These are phyloP conservation scores for Oplegnathus fasciatus DNA, from an alignment of 2,113 vertebrate genomes.

Conservation along the genomic window DNA sequence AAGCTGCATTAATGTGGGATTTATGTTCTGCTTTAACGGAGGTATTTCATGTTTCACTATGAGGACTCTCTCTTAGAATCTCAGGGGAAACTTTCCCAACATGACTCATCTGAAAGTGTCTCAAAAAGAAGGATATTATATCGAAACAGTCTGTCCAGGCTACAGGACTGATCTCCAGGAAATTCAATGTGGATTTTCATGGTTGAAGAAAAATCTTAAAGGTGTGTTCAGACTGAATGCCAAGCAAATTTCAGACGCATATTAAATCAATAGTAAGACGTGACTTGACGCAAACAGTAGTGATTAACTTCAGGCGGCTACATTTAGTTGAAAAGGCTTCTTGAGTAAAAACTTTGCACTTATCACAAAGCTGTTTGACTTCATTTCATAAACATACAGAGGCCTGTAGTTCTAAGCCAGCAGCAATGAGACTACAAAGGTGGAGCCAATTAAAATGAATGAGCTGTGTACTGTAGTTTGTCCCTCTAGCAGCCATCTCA, in stretches of 20 bases:
- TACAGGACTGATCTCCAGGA: not conserved
- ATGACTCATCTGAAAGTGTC: too few species aligned
- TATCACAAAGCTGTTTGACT: not conserved
- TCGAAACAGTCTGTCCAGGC: too few species aligned
- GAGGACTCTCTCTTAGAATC: too few species aligned
- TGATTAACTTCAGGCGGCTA: not conserved
- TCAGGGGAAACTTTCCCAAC: too few species aligned
- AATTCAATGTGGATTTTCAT: not conserved
- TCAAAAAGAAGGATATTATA: too few species aligned
- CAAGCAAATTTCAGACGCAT: not conserved
- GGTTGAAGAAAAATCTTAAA: not conserved
- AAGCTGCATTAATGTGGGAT: not conserved
- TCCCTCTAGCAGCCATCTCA: not conserved
- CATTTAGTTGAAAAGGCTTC: too few species aligned
- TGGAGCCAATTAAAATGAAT: not conserved
- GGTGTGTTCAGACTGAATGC: not conserved
- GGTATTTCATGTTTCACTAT: not conserved
- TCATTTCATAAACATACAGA: not conserved
- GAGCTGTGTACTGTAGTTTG: not conserved
- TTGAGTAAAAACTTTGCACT: not conserved
- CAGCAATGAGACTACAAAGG: not conserved
- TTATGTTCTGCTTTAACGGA: not conserved
- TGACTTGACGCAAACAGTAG: not conserved
- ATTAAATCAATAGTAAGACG: not conserved
- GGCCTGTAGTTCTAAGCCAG: not conserved